Base-by-base conservation (phyloP, 1,140 invertebrate species). In the Hyphantria cunea region DNA sequence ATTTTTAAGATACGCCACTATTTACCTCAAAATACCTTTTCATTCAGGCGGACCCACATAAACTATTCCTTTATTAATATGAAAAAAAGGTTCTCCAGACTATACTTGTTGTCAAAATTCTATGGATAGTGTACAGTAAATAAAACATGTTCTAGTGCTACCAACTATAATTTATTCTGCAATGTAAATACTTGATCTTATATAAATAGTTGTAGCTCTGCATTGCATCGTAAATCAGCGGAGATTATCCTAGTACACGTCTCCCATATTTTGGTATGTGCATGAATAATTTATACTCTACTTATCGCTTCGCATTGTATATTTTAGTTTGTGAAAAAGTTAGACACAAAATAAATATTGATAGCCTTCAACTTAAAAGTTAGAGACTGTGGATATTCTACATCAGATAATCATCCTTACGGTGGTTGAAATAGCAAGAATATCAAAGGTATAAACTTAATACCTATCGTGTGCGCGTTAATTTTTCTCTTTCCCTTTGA, bases 201-300 rank as follows among this genome's bases (percentile, higher is more conserved):
- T 13, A 39, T 39, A 44, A 44, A 44, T 44, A 44, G 41, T 44
- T 6, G 0, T 13, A 44, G 41, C 41, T 6, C 41, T n/a, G 12
- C 41, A 44, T 39, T 80, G 68, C 82, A 82, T 85, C 82, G 76
- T 85, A 87, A 86, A 87, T 87, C 86, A 86, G 60, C 53, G 67
- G 72, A 84, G 86, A 89, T 89, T 89, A 87, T 87, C 80, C 78
- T 69, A 72, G 71, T 81, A 78, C 73, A 71, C 74, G 79, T 68
- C 52, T 48, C 74, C 70, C 78, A 76, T 78, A 70, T 76, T 82
- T 80, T 70, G 74, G 74, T 78, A 72, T 75, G 47, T 69, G 65
- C 63, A 82, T 86, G 82, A 86, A 88, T 85, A 84, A 85, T 86
- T 80, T 80, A 88, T 84, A 39, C 51, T 49, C 60, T 67, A 72